These are phyloP conservation scores for Silurus aristotelis DNA, from an alignment of 2,797 vertebrate species.

Conservation along the genomic window DNA sequence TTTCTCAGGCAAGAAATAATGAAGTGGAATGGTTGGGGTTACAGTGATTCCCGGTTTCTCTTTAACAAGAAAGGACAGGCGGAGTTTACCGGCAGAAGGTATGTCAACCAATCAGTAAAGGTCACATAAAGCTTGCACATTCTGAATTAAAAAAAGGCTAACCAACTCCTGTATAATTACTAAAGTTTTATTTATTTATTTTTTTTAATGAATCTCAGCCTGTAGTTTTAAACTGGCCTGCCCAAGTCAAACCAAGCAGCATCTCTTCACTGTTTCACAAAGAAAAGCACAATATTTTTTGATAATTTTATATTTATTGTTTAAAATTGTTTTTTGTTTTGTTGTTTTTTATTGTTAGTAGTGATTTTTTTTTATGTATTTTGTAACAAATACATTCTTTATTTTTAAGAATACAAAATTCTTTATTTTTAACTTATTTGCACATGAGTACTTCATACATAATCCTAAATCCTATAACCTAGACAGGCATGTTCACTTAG, in stretches of 20 bases:
- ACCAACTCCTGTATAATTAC: background rate
- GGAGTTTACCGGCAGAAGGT: conserved; percentile 96
- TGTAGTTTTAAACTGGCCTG: background rate
- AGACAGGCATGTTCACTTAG: background rate
- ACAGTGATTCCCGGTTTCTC: conserved; percentile 91
- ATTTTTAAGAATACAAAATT: background rate
- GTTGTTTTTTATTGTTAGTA: background rate
- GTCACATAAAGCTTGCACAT: background rate
- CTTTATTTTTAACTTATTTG: background rate
- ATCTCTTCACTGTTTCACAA: background rate
- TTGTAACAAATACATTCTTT: background rate
- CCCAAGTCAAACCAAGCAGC: too few species aligned
- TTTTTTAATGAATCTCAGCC: background rate
- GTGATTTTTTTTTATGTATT: background rate
- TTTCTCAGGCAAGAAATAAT: conserved; percentile 89
- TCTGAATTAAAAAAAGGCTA: background rate
- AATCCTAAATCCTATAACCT: background rate
- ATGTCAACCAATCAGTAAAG: conserved; percentile 4
- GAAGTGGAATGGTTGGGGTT: conserved; percentile 99
- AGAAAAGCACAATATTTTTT: background rate
- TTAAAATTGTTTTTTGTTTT: background rate
- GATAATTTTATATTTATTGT: background rate
- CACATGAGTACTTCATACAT: background rate
- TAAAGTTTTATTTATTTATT: background rate
- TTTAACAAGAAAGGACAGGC: conserved; percentile 97